These are phyloP conservation scores for Drosophila subquinaria DNA, from an alignment of 2,888 invertebrate species.

Conservation along the genomic window DNA sequence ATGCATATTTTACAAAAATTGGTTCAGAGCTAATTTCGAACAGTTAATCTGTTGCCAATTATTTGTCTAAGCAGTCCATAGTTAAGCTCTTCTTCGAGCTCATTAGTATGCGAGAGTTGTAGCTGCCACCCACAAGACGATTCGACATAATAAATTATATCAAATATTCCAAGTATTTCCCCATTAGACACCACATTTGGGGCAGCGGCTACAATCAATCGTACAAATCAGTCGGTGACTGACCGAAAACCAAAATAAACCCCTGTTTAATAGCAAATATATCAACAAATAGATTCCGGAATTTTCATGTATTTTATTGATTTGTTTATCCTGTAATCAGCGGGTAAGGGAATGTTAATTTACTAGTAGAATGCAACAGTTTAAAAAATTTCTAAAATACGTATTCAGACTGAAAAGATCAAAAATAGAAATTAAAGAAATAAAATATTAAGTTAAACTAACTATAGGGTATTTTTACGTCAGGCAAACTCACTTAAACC, in stretches of 20 bases:
- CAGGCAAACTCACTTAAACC: not conserved
- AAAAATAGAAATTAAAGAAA: no score
- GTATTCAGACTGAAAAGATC: not conserved
- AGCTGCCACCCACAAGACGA: slow-evolving; percentile 4
- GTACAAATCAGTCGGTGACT: slow-evolving; percentile 25
- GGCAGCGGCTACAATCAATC: slow-evolving; percentile 20
- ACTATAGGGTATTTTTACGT: not conserved
- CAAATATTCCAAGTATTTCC: slow-evolving; percentile 21
- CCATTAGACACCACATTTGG: slow-evolving; percentile 4
- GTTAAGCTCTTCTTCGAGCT: slow-evolving; percentile 27
- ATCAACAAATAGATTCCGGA: slow-evolving; percentile 30
- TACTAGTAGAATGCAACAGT: no score
- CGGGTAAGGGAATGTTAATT: not conserved
- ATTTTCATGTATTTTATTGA: slow-evolving; percentile 47
- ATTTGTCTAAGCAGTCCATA: slow-evolving; percentile 8
- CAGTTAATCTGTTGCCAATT: slow-evolving; percentile 19
- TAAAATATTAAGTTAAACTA: not conserved
- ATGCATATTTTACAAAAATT: slow-evolving; percentile 1
- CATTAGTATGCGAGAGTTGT: slow-evolving; percentile 37
- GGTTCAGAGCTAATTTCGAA: slow-evolving; percentile 1
- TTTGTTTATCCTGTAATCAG: slow-evolving; percentile 11
- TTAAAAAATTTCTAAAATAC: not conserved
- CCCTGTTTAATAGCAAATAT: slow-evolving; percentile 38
- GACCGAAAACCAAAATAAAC: slow-evolving; percentile 27
- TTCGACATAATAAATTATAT: slow-evolving; percentile 10